These are phyloP conservation scores for Microplitis deprimator DNA, from an alignment of 2,888 invertebrate genomes.

Conservation along the genomic window DNA sequence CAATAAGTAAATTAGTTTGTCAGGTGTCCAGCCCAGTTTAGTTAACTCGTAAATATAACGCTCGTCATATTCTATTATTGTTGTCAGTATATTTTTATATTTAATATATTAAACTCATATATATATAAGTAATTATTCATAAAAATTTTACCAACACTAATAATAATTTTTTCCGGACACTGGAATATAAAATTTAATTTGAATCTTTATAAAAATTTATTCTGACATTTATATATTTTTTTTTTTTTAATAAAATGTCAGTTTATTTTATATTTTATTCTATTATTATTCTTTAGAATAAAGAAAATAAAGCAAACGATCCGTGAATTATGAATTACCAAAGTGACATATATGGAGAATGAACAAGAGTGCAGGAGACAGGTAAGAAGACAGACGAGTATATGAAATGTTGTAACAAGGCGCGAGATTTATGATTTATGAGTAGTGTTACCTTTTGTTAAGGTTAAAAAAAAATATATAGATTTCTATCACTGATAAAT, in stretches of 20 bases:
- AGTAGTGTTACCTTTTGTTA: constrained; percentile 32
- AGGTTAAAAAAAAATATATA: neutral
- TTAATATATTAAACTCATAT: neutral
- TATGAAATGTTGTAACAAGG: constrained; percentile 47
- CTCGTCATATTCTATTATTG: constrained; percentile 30
- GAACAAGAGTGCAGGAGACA: constrained; percentile 44
- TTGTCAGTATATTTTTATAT: neutral
- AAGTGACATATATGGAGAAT: constrained; percentile 23
- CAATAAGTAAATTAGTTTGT: constrained; percentile 15
- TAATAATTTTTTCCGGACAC: too few relatives aligned
- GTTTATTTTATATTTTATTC: neutral
- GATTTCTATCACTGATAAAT: neutral
- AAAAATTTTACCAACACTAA: too few relatives aligned
- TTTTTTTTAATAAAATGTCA: neutral
- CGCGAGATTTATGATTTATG: constrained; percentile 49
- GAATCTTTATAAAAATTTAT: too few relatives aligned
- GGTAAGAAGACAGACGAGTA: constrained; percentile 46
- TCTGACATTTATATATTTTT: too few relatives aligned
- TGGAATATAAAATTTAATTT: too few relatives aligned
- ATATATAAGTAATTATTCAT: neutral
- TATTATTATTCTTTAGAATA: neutral
- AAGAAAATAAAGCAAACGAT: constrained; percentile 33
- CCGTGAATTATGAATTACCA: constrained; percentile 40
- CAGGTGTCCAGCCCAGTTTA: constrained; percentile 14
- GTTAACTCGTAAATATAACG: neutral